Evolutionary conservation across 2,797 vertebrate genomes (phyloP).

Genomic region (Coregonus suidteri): DNA sequence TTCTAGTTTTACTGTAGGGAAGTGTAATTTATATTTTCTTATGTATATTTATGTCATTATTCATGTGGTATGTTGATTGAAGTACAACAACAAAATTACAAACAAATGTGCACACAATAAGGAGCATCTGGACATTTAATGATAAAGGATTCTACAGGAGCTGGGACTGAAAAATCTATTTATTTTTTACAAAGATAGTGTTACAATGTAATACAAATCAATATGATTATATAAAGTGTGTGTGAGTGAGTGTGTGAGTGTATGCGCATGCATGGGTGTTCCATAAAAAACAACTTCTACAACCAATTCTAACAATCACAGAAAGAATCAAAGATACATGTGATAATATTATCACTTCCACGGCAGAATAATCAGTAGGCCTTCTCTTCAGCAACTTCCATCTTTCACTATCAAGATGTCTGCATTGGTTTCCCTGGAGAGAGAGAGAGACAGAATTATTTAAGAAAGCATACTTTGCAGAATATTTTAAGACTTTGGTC

Average conservation of each 20-base stretch:
- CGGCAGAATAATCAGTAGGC: not conserved
- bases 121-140: conserved; percentile 1
- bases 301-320: conserved; percentile 30
- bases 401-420: conserved; percentile 66
- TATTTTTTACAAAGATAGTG: conserved; percentile 4
- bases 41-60: not conserved
- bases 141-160: conserved; percentile 1
- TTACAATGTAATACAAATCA: conserved; percentile 16
- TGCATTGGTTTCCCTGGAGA: conserved; percentile 56
- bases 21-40: too few species aligned
- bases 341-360: conserved; percentile 20
- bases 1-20: too few species aligned
- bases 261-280: conserved; percentile 15
- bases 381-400: conserved; percentile 50
- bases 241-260: not conserved
- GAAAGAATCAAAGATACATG: conserved; percentile 26
- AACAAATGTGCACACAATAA: not conserved
- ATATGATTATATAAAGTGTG: conserved; percentile 14
- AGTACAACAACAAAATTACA: conserved; percentile 14
- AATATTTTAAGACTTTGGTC: too few species aligned
- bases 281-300: conserved; percentile 1
- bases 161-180: conserved; percentile 5
- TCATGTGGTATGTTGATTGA: conserved; percentile 3
- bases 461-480: too few species aligned
- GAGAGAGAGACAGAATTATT: not conserved